Percentiles rank a stretch among this genome's conserved stretches.
These are phyloP conservation scores for Myripristis murdjan DNA, from an alignment of 2,797 vertebrate species.

Conservation along the genomic window DNA sequence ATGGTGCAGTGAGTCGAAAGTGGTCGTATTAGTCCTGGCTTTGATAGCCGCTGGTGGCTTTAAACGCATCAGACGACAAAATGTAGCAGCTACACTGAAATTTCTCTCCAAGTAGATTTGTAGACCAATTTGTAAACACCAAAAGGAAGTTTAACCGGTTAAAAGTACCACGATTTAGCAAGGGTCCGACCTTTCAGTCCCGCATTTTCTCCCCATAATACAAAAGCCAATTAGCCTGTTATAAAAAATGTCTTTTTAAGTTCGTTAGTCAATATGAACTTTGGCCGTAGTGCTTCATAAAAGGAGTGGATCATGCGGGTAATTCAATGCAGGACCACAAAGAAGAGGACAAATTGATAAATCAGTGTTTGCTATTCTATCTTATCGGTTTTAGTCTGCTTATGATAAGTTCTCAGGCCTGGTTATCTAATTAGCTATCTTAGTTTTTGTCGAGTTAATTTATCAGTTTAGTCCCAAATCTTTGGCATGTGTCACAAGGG, in stretches of 20 bases:
- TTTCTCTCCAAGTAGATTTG: not conserved
- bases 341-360: not conserved
- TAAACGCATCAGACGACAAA: slow-evolving; percentile 6
- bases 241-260: not conserved
- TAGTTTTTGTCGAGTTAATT: not conserved
- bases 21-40: not conserved
- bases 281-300: slow-evolving; percentile 54
- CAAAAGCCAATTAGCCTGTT: not conserved
- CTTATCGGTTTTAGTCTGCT: not conserved
- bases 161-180: not conserved
- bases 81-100: not conserved
- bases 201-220: slow-evolving; percentile 5
- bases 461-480: not conserved
- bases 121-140: not conserved
- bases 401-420: not conserved
- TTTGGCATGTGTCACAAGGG: not conserved
- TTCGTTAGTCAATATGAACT: slow-evolving; percentile 41
- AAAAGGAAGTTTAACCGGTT: not conserved
- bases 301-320: slow-evolving; percentile 11
- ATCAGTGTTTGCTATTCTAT: not conserved
- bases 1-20: rapidly evolving
- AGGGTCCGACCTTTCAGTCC: not conserved
- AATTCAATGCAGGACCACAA: not conserved
- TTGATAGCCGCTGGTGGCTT: not conserved
- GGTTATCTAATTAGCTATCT: not conserved